Base-by-base conservation (phyloP, 1,140 invertebrate genomes). In the Scaptomyza hsui region DNA sequence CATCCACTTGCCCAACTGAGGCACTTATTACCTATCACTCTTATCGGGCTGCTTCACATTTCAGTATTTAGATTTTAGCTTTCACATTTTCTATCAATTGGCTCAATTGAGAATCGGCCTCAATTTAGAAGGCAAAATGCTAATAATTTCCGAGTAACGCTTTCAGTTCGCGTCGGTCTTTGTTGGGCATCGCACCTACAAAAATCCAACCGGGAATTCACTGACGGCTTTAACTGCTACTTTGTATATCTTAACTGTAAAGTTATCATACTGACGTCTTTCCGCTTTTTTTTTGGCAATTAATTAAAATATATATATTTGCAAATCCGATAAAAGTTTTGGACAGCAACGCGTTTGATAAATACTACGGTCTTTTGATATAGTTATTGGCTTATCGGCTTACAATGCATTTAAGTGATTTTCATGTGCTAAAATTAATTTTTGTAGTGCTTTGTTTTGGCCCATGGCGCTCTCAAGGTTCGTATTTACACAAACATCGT, bases 91-190 rank as follows among this genome's bases (percentile, higher is more conserved):
- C 80, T 75, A 73, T 85, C 69, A 60, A 62, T 64, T 37, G 29
- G 44, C 44, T 24, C 62, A 47, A 74, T 78, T 68, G n/a, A n/a
- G n/a, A n/a, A n/a, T n/a, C n/a, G 12, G 75, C 26, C 6, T 29
- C 26, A 29, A 29, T 29, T 29, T 29, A 1, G 9, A 80, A 83
- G 65, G 41, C 60, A 37, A 44, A 86, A 81, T 85, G 73, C 62
- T 65, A 86, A 86, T 78, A 37, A 51, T 62, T 47, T 39, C 10
- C 15, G 37, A 44, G 59, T 37, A 10, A 21, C 21, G 3, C 15
- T 26, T 86, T 85, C 69, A 85, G 81, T 85, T 88, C 61, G 65
- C 81, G 64, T 86, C 70, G 73, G 81, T 85, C 73, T 61, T 63
- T 67, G 82, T 65, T 81, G 62, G 77, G 70, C 65, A 81, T 75